Base-by-base conservation (phyloP, 2,888 invertebrate species). In the Zelleria hepariella region DNA sequence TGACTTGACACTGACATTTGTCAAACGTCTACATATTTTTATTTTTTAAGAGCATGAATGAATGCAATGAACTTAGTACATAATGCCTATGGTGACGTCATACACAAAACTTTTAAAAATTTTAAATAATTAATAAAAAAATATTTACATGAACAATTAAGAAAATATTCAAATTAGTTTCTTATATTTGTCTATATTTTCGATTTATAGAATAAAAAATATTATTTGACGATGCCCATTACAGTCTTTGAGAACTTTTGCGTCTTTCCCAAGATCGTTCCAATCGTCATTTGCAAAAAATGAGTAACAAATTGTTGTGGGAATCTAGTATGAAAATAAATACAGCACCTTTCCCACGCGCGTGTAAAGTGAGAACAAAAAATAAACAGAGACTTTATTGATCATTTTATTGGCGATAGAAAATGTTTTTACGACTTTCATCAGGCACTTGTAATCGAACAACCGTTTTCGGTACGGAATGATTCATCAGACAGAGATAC, bases 261-360 rank as follows among this genome's bases (percentile, higher is more conserved):
- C 32, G 10, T 42, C 32, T 15, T 42, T 42, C 32, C 32, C 32
- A 42, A 42, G 32, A 69, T 71, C 78, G 72, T 71, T 73, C 76
- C 73, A 66, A 71, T 74, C 59, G 69, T 68, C 67, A 73, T 76
- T 77, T 75, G 75, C 75, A 74, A 77, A 79, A 78, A 77, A 67
- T 68, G 66, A 68, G 65, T 65, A 66, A 68, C 66, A 68, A 72
- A 68, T 73, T 23, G 24, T 63, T 57, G 64, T 68, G 68, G 67
- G 72, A 73, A 72, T 67, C 66, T 60, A 67, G 10, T 15, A 1
- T 66, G 66, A 75, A 75, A 75, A 63, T 74, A 71, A 70, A 74
- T 69, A 68, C 67, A 61, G 63, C 63, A 62, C 65, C 70, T 75
- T 82, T 82, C 82, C 82, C 82, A 82, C 82, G 82, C 75, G 25